Evolutionary conservation across 1,140 invertebrate species (phyloP), one percentile per base, ranked within the genome.

Genomic region (Nilaparvata lugens): DNA sequence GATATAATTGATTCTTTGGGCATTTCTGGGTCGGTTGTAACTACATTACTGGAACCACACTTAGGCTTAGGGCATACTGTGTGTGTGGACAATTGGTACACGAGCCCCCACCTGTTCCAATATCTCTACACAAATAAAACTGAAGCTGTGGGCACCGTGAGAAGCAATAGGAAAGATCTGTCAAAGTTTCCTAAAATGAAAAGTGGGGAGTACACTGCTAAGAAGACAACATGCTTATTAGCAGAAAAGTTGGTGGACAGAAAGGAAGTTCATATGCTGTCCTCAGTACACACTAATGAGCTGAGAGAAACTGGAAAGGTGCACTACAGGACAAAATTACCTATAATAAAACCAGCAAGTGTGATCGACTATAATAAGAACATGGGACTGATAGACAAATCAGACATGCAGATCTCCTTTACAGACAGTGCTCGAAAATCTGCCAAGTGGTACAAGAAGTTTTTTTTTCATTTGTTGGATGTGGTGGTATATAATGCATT

Each of bases 71-170:
- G 67, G 5, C 72, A 75, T 64, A 64, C 66, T 4, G 54, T 76
- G 18, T 70, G 69, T 53, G 66, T 69, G 0, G 73, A 75, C 62
- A 76, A 72, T 59, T 75, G 63, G 56, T 75, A 75, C 59, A 71
- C 70, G 4, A 71, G 69, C 58, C 72, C 71, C 7, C 55, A 23
- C 21, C 63, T 75, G 25, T 69, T 66, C 43, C 52, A 66, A 16
- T 65, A 63, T 7, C 62, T 73, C 18, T 60, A 68, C 52, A 16
- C 62, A 7, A 65, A 67, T 56, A 52, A 66, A 40, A 74, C 70
- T n/a, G 65, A 65, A 62, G 65, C 61, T 19, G 67, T 68, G 63
- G 70, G 68, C 31, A 72, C 70, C 11, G 70, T 72, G 31, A 65
- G 61, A 58, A 61, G 66, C 55, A 67, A 67, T 23, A 53, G 68